Evolutionary conservation across 2,888 invertebrate genomes (phyloP).

Genomic region (Pecten maximus): DNA sequence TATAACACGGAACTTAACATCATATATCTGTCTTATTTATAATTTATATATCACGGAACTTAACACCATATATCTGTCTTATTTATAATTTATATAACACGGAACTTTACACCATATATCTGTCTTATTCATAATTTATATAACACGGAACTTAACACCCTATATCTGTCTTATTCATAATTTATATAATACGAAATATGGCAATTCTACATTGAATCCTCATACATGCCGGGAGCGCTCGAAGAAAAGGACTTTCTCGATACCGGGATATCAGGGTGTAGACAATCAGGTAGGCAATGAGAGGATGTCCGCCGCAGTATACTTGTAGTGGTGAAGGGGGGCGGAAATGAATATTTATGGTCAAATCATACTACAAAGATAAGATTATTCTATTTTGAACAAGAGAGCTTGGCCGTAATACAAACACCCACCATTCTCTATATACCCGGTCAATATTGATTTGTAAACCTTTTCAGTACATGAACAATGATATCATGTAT

Average conservation of each 20-base stretch:
- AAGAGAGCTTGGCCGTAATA: background rate
- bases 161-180: no score
- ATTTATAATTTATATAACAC: no score
- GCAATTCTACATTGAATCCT: no score
- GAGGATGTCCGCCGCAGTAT: background rate
- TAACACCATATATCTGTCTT: no score
- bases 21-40: no score
- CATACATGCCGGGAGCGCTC: background rate
- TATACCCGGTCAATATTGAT: background rate
- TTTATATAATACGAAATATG: no score
- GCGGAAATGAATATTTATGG: background rate
- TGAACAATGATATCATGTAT: conserved; percentile 14
- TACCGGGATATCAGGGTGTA: background rate
- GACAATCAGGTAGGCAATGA: background rate
- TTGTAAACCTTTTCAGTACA: background rate
- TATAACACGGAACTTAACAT: no score
- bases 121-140: no score
- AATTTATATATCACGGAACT: no score
- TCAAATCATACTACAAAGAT: background rate
- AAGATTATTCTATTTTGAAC: background rate
- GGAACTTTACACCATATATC: no score
- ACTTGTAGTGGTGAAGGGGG: background rate
- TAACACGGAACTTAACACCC: no score
- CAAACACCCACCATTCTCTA: background rate
- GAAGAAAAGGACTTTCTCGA: background rate